These are phyloP conservation scores for Notarius quadriscutis DNA, from an alignment of 2,113 vertebrate species.

Conservation along the genomic window DNA sequence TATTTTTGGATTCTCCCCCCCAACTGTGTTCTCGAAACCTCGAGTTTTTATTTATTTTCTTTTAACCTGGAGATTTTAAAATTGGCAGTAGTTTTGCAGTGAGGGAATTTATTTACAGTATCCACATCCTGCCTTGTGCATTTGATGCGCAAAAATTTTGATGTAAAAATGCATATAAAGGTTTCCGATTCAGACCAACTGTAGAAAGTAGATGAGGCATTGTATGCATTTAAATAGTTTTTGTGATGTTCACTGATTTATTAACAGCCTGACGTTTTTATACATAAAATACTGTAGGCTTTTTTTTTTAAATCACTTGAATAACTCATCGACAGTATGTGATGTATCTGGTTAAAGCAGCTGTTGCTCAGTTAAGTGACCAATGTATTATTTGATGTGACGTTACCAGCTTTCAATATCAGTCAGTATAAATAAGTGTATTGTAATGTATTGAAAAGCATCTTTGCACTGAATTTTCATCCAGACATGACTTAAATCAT, in stretches of 20 bases:
- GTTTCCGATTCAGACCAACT: not conserved
- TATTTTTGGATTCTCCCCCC: not conserved
- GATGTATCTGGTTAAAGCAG: not conserved
- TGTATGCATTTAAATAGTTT: constrained; percentile 7
- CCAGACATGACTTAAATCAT: not conserved
- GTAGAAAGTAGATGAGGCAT: not conserved
- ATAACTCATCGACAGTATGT: not conserved
- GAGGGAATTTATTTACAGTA: not conserved
- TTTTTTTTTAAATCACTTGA: not conserved
- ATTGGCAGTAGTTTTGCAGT: not conserved
- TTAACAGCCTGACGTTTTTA: not conserved
- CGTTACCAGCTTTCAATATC: not conserved
- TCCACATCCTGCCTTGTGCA: not conserved
- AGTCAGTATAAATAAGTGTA: not conserved
- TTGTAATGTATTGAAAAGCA: constrained; percentile 10
- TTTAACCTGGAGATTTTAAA: constrained; percentile 2
- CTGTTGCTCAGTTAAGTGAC: constrained; percentile 1
- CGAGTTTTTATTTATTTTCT: no score
- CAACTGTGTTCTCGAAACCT: not conserved
- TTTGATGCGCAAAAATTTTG: not conserved
- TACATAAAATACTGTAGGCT: no score
- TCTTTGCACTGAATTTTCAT: constrained; percentile 24
- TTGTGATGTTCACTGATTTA: not conserved
- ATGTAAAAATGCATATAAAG: not conserved
- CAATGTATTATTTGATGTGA: not conserved